Evolutionary conservation across 1,140 invertebrate genomes (phyloP).

Genomic region (Heliothis subflexa): DNA sequence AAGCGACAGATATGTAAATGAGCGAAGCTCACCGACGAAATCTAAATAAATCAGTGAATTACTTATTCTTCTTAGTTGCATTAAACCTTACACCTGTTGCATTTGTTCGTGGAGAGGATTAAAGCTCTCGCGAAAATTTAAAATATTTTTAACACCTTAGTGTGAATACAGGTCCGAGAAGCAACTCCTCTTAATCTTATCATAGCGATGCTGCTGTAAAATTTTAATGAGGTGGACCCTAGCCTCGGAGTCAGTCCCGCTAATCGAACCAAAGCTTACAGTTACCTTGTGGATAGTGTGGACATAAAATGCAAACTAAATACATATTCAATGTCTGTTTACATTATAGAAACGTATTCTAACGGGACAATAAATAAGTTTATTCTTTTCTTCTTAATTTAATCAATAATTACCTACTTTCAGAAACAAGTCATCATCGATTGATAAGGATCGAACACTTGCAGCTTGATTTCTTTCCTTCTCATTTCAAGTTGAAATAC

Average conservation of each 20-base stretch:
- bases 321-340: conserved; percentile 36
- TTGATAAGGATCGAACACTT: not conserved
- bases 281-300: conserved; percentile 58
- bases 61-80: not conserved
- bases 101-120: not conserved
- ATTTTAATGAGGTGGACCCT: conserved; percentile 62
- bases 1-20: conserved; percentile 29
- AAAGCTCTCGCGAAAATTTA: not conserved
- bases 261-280: conserved; percentile 60
- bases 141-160: conserved; percentile 19
- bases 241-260: conserved; percentile 52
- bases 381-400: conserved; percentile 18
- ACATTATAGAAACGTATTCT: conserved; percentile 27
- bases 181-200: conserved; percentile 54
- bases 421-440: conserved; percentile 3
- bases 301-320: conserved; percentile 48
- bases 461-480: conserved; percentile 11
- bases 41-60: conserved; percentile 20
- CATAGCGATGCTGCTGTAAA: conserved; percentile 57
- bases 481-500: not conserved
- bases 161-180: not conserved
- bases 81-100: conserved; percentile 16
- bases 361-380: conserved; percentile 16
- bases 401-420: not conserved
- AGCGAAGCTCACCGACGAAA: not conserved